phyloP scores from a whole-genome alignment of 2,113 vertebrate genomes.

The Boulengeromyrus knoepffleri region DNA sequence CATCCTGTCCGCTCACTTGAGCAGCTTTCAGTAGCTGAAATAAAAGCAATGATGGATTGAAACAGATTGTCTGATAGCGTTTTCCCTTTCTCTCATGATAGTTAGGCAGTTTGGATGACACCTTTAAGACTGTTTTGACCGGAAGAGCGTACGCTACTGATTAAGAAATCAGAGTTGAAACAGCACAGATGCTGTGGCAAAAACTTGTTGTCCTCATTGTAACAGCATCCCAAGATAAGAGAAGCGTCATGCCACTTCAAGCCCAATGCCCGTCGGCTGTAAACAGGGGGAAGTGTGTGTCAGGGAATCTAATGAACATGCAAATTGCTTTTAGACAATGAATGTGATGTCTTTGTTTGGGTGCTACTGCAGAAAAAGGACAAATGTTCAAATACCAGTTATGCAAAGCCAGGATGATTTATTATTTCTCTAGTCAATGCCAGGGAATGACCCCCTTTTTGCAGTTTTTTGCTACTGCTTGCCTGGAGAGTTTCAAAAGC shows the following conservation, averaged over 20 bases:
- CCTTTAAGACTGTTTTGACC: neutral
- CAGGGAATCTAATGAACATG: neutral
- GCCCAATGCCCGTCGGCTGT: neutral
- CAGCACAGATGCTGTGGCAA: neutral
- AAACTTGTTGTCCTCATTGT: neutral
- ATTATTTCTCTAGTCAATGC: neutral
- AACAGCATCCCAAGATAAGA: neutral
- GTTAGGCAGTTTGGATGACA: neutral
- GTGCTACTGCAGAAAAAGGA: neutral
- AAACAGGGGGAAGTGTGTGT: neutral
- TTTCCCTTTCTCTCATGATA: neutral
- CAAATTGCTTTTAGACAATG: neutral
- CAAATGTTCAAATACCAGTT: neutral
- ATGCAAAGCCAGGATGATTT: neutral
- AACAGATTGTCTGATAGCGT: neutral
- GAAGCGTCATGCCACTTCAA: neutral
- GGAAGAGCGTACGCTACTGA: neutral
- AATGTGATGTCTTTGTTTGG: slow-evolving; percentile 5
- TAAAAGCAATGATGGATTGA: neutral
- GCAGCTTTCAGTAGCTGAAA: slow-evolving; percentile 12
- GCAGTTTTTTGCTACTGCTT: neutral
- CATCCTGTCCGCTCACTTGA: slow-evolving; percentile 20
- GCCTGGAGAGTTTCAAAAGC: neutral
- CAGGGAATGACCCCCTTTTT: neutral
- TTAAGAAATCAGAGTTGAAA: slow-evolving; percentile 7